phyloP scores from a whole-genome alignment of 2,113 vertebrate species.

The Martes martes region DNA sequence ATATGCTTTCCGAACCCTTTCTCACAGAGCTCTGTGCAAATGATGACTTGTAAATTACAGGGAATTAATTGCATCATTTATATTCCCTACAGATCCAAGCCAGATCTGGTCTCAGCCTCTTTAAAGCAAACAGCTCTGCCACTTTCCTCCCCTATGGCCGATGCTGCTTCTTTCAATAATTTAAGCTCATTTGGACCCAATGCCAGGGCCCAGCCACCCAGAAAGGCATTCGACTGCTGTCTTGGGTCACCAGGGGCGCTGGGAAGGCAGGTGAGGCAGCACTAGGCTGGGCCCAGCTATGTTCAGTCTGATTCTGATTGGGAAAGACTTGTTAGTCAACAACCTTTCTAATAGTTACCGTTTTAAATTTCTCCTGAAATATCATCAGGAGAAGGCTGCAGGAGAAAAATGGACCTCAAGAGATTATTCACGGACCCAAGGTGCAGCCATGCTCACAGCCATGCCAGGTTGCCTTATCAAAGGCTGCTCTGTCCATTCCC shows the following conservation, averaged over 20 bases:
- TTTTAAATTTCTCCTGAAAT: conserved; percentile 55
- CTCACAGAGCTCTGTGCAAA: conserved; percentile 39
- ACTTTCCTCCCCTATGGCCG: background rate
- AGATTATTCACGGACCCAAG: background rate
- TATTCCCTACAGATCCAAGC: conserved; percentile 72
- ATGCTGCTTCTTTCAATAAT: conserved; percentile 57
- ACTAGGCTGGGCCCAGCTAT: background rate
- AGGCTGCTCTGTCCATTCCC: background rate
- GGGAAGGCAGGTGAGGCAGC: background rate
- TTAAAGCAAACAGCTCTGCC: conserved; percentile 43
- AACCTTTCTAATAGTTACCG: background rate
- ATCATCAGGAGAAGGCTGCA: conserved; percentile 38
- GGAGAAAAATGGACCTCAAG: conserved; percentile 26
- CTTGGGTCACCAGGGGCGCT: background rate
- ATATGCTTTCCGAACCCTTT: background rate
- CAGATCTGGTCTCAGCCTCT: conserved; percentile 69
- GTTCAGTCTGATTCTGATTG: background rate
- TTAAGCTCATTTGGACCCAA: conserved; percentile 33
- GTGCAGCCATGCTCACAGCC: background rate
- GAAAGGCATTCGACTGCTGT: background rate
- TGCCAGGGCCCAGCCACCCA: background rate
- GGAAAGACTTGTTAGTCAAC: conserved; percentile 55
- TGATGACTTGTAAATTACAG: conserved; percentile 68
- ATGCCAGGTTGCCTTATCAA: background rate
- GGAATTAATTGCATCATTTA: conserved; percentile 77